phyloP scores from a whole-genome alignment of 1,140 invertebrate genomes.

The Teleogryllus occipitalis region DNA sequence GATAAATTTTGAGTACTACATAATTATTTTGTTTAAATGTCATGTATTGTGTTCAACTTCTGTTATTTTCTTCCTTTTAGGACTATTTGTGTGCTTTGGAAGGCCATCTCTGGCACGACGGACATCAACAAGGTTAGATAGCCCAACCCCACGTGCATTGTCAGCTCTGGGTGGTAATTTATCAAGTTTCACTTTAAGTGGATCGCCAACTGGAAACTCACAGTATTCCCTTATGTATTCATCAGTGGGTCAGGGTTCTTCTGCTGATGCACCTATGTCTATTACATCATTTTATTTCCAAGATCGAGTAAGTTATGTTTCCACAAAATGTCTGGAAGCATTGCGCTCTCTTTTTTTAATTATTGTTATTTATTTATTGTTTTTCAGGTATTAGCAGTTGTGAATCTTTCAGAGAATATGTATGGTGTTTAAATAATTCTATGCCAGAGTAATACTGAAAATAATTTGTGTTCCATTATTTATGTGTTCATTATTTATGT shows the following conservation, averaged over 20 bases:
- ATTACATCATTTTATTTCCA: conserved; percentile 68
- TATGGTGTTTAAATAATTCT: too few relatives aligned
- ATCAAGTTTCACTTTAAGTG: conserved; percentile 19
- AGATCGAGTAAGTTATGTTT: conserved; percentile 49
- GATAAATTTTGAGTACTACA: conserved; percentile 22
- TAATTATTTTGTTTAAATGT: background rate
- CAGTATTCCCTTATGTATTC: conserved; percentile 32
- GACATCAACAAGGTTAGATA: conserved; percentile 55
- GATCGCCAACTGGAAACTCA: conserved; percentile 22
- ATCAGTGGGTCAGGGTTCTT: conserved; percentile 32
- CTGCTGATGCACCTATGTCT: conserved; percentile 20
- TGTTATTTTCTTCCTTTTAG: conserved; percentile 31
- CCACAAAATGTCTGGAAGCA: background rate
- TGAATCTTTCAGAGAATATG: background rate
- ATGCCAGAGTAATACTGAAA: too few relatives aligned
- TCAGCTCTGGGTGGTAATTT: conserved; percentile 56
- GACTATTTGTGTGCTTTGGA: conserved; percentile 75
- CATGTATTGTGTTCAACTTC: background rate
- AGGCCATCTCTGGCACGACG: conserved; percentile 65
- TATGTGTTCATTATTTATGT: too few relatives aligned
- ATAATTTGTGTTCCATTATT: too few relatives aligned
- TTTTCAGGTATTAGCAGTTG: background rate
- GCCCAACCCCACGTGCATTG: conserved; percentile 65
- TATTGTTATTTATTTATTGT: background rate
- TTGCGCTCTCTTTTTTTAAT: too few relatives aligned